Conservation (phyloP, 1,140 invertebrate genomes). For the Pomacea maculata region DNA sequence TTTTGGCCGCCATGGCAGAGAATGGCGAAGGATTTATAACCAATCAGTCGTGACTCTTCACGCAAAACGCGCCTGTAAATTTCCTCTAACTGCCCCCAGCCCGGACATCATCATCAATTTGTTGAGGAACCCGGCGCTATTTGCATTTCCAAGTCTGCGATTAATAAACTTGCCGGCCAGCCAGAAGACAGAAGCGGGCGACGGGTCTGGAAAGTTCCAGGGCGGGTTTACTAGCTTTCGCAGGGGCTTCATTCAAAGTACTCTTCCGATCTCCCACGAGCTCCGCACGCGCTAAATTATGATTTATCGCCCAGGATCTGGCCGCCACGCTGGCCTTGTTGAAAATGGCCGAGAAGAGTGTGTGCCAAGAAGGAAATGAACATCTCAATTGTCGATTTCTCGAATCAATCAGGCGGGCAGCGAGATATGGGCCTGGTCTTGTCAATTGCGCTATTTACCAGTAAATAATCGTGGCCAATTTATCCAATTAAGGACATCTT, state of each 20-base stretch:
- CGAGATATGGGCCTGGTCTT: conserved; percentile 10
- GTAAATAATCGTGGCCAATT: conserved; percentile 20
- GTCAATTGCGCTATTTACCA: conserved; percentile 21
- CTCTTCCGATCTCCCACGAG: conserved; percentile 5
- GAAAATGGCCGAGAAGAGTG: not conserved
- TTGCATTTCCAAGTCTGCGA: conserved; percentile 9
- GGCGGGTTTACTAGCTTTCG: not conserved
- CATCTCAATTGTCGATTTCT: conserved; percentile 7
- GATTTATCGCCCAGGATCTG: conserved; percentile 8
- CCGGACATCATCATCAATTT: conserved; percentile 8
- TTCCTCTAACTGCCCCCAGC: not conserved
- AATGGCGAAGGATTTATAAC: too few relatives aligned
- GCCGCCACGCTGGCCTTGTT: not conserved
- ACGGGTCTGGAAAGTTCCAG: not conserved
- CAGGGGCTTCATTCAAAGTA: not conserved
- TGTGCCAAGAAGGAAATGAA: conserved; percentile 11
- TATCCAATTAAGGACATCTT: conserved; percentile 23
- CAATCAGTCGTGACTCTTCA: not conserved
- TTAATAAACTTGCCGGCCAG: conserved; percentile 4
- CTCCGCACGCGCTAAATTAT: conserved; percentile 10
- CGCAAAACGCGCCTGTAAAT: not conserved
- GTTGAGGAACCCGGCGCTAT: conserved; percentile 1
- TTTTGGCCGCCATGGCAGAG: too few relatives aligned
- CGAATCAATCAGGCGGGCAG: conserved; percentile 13
- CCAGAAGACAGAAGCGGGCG: not conserved